A percentile compares a stretch with the other conserved stretches of the same genome.
phyloP scores from a whole-genome alignment of 2,113 vertebrate genomes.

The Phalacrocorax brasilianus region DNA sequence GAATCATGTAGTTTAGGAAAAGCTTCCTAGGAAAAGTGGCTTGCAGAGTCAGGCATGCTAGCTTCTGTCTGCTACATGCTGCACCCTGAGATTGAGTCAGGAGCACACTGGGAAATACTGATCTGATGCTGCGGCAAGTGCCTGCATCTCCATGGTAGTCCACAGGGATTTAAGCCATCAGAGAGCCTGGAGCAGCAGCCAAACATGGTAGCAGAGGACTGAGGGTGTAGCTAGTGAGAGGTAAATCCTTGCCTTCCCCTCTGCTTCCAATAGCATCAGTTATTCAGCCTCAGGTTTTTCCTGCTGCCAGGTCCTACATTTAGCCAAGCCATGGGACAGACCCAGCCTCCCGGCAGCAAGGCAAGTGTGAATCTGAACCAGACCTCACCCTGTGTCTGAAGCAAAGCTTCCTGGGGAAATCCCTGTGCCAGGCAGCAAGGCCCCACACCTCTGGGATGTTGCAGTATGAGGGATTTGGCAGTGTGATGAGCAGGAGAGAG shows the following conservation, averaged over 20 bases:
- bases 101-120: not conserved
- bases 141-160: not conserved
- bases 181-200: not conserved
- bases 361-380: not conserved
- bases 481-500: not conserved
- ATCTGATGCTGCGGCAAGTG: not conserved
- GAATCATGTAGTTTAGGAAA: not conserved
- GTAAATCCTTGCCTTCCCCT: not conserved
- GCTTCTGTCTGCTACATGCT: not conserved
- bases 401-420: not conserved
- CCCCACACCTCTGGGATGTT: rapidly evolving
- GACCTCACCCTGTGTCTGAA: not conserved
- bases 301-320: not conserved
- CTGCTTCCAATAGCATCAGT: not conserved
- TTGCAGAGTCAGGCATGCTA: not conserved
- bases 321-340: not conserved
- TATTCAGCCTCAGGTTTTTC: not conserved
- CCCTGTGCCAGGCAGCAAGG: not conserved
- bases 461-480: not conserved
- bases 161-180: not conserved
- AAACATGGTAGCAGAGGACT: not conserved
- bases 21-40: not conserved
- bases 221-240: not conserved
- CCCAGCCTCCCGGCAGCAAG: not conserved
- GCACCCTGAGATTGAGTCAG: not conserved